phyloP scores from a whole-genome alignment of 2,797 vertebrate genomes.

The Tenualosa ilisha region DNA sequence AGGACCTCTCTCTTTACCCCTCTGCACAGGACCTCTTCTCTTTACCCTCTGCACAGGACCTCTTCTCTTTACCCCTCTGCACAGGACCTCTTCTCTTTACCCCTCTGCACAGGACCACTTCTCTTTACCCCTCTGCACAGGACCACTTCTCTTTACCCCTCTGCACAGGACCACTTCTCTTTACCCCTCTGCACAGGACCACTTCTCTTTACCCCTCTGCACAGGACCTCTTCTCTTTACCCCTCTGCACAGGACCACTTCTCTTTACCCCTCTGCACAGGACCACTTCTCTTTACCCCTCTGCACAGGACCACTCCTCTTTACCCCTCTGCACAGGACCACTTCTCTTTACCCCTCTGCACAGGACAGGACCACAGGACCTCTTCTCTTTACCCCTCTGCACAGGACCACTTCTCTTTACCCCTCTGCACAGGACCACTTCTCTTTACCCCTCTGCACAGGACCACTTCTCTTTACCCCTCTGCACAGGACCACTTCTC shows the following conservation, averaged over 20 bases:
- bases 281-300: no score
- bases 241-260: not conserved
- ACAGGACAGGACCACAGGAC: no score
- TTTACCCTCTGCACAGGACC: not conserved
- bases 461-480: no score
- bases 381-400: no score
- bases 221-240: no score
- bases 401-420: no score
- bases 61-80: no score
- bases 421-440: not conserved
- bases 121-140: not conserved
- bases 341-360: no score
- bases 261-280: not conserved
- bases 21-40: not conserved
- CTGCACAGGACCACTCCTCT: not conserved
- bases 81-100: no score
- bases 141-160: no score
- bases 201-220: no score
- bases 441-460: not conserved
- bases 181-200: not conserved
- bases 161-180: not conserved
- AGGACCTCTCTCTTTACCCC: no score
- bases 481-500: not conserved
- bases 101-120: not conserved
- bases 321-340: not conserved